These are phyloP conservation scores for Pseudorectes ferrugineus DNA, from an alignment of 2,113 vertebrate species.

Conservation along the genomic window DNA sequence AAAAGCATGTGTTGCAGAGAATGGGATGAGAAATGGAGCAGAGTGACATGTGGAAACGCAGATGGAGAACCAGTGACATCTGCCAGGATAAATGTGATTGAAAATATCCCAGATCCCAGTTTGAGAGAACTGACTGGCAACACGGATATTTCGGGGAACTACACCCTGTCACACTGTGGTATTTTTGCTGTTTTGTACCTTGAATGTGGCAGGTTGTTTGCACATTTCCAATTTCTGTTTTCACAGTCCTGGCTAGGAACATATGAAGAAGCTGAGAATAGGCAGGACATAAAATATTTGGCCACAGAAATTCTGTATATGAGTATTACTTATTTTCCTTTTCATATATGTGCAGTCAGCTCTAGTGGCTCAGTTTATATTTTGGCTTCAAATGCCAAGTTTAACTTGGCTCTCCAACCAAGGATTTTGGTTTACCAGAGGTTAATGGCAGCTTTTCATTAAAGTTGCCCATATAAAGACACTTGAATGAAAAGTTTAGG, in stretches of 20 bases:
- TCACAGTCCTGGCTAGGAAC: background rate
- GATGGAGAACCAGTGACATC: background rate
- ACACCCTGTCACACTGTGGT: background rate
- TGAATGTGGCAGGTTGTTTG: background rate
- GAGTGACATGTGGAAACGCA: background rate
- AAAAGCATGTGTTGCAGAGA: background rate
- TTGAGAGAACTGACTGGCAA: background rate
- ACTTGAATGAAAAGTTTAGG: background rate
- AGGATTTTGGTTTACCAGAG: slow-evolving; percentile 33
- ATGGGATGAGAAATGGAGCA: background rate
- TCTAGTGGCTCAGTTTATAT: background rate
- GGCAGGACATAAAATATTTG: background rate
- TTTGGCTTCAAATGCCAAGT: slow-evolving; percentile 22
- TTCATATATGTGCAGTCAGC: slow-evolving; percentile 32
- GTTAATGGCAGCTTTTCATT: slow-evolving; percentile 30
- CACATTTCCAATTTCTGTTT: background rate
- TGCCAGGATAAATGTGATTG: background rate
- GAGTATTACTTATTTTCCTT: slow-evolving; percentile 30
- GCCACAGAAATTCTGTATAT: background rate
- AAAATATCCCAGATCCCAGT: background rate
- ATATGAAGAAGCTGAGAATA: background rate
- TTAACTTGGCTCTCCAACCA: slow-evolving; percentile 31
- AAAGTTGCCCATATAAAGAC: slow-evolving; percentile 14
- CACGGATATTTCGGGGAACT: background rate
- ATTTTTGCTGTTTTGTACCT: background rate